Evolutionary conservation across 2,888 invertebrate species (phyloP).

Genomic region (Glyphotaelius pellucidus): DNA sequence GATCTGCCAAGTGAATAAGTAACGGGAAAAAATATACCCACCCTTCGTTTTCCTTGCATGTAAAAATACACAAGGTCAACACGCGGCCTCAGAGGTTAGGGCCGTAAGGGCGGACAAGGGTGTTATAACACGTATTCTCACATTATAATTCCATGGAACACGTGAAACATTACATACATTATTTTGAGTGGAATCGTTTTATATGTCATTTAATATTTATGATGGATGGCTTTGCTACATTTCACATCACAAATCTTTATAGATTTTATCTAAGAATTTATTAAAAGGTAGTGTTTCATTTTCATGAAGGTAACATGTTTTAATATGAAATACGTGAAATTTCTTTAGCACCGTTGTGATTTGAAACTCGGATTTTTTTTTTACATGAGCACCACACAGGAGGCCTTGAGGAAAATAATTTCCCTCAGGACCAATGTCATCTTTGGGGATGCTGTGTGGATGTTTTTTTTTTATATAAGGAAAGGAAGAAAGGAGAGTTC

Average conservation of each 20-base stretch:
- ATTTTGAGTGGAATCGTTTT: neutral
- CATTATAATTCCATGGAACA: neutral
- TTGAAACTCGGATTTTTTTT: no score
- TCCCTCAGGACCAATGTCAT: no score
- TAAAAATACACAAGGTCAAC: neutral
- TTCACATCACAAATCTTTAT: neutral
- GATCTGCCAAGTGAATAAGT: slow-evolving; percentile 32
- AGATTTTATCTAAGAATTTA: neutral
- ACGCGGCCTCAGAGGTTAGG: neutral
- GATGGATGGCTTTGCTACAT: neutral
- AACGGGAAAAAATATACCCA: neutral
- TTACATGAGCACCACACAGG: no score
- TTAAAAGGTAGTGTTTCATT: neutral
- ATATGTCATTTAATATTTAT: neutral
- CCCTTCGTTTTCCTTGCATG: neutral
- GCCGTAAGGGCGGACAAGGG: neutral
- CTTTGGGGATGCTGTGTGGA: no score
- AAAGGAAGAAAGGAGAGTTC: no score
- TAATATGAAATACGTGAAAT: no score
- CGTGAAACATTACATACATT: neutral
- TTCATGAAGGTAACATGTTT: neutral
- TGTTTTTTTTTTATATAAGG: no score
- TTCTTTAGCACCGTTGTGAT: no score
- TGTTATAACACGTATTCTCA: neutral
- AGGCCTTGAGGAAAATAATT: no score